These are phyloP conservation scores for Drosophila birchii DNA, from an alignment of 2,888 invertebrate genomes.

Conservation along the genomic window DNA sequence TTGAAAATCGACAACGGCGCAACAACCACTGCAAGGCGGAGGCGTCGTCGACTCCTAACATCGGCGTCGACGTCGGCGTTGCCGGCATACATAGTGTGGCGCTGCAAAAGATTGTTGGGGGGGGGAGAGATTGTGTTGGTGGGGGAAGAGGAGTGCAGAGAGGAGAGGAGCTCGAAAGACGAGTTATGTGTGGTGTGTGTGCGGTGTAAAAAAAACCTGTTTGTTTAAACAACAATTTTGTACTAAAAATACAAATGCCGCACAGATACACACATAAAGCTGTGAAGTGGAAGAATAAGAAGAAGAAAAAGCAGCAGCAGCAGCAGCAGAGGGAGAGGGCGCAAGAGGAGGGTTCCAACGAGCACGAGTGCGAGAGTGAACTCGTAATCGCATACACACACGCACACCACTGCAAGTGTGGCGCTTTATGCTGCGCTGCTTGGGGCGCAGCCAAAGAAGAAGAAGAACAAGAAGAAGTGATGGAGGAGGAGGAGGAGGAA, in stretches of 20 bases:
- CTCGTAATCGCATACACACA: slow-evolving; percentile 44
- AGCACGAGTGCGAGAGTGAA: slow-evolving; percentile 49
- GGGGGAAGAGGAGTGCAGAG: not conserved
- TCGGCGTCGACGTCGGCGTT: slow-evolving; percentile 47
- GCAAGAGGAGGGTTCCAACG: slow-evolving; percentile 22
- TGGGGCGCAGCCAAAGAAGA: slow-evolving; percentile 44
- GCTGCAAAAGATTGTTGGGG: slow-evolving; percentile 51
- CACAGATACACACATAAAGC: slow-evolving; percentile 39
- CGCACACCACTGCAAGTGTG: slow-evolving; percentile 46
- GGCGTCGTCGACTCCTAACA: slow-evolving; percentile 13
- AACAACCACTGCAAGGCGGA: slow-evolving; percentile 24
- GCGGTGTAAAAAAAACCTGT: slow-evolving; percentile 77
- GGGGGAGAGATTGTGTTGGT: not conserved
- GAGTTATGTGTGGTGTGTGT: slow-evolving; percentile 75
- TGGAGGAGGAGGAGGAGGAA: slow-evolving; percentile 17
- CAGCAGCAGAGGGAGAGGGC: slow-evolving; percentile 30
- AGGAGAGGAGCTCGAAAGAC: slow-evolving; percentile 63
- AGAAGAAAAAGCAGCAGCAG: slow-evolving; percentile 10
- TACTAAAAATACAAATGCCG: slow-evolving; percentile 78
- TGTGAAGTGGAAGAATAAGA: slow-evolving; percentile 28
- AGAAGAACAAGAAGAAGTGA: slow-evolving; percentile 22
- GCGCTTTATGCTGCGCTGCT: slow-evolving; percentile 54
- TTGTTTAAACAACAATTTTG: slow-evolving; percentile 81
- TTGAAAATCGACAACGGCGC: slow-evolving; percentile 80
- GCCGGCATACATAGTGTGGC: slow-evolving; percentile 55